Evolutionary conservation across 2,113 vertebrate genomes (phyloP).

Genomic region (Eclectus roratus): DNA sequence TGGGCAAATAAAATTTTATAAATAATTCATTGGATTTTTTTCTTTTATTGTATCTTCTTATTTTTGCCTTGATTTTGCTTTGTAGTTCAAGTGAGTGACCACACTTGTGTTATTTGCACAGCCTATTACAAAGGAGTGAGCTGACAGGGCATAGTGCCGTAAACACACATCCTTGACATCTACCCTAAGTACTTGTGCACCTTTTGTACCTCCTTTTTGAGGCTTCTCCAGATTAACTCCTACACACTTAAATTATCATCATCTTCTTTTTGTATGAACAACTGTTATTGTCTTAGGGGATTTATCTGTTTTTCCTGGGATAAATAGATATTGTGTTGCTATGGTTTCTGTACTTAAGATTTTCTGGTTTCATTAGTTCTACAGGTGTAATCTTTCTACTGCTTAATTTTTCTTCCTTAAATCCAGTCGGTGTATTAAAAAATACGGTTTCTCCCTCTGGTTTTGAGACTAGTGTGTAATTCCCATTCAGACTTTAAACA

Average conservation of each 20-base stretch:
- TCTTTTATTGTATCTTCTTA: neutral
- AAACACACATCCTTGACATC: neutral
- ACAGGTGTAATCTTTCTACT: neutral
- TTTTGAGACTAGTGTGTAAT: neutral
- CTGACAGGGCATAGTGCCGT: neutral
- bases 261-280: neutral
- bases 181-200: neutral
- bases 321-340: neutral
- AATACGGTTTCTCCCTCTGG: neutral
- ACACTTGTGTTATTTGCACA: neutral
- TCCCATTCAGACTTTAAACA: neutral
- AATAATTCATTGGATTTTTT: neutral
- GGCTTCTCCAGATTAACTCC: neutral
- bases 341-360: neutral
- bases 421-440: neutral
- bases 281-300: neutral
- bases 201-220: neutral
- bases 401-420: neutral
- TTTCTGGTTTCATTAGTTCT: neutral
- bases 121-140: neutral
- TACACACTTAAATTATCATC: neutral
- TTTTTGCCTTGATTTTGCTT: neutral
- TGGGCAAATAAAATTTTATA: neutral
- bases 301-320: neutral
- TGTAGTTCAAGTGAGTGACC: neutral